Evolutionary conservation across 2,797 vertebrate species (phyloP).

Genomic region (Aphelocoma californica): DNA sequence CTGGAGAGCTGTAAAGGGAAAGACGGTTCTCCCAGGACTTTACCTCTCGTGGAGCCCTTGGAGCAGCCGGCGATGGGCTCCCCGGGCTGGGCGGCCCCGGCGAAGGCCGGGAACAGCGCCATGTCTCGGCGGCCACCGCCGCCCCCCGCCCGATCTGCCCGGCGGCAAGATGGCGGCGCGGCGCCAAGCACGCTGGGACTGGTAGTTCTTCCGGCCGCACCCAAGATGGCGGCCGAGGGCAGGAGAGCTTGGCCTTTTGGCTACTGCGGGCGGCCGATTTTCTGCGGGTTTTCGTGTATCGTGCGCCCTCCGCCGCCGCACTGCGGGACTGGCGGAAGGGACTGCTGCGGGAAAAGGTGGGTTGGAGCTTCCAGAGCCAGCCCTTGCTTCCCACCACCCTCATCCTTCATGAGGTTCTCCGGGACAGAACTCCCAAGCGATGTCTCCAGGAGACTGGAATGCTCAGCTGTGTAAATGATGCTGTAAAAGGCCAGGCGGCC

Average conservation of each 20-base stretch:
- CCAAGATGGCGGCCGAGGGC: not conserved
- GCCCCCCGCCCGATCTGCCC: not conserved
- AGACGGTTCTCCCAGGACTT: not conserved
- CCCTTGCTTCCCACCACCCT: not conserved
- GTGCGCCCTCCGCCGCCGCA: too few relatives aligned
- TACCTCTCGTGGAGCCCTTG: constrained; percentile 51
- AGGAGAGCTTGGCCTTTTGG: rapidly evolving
- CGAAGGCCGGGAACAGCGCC: constrained; percentile 74
- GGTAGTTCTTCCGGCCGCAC: not conserved
- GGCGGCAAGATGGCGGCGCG: constrained; percentile 19
- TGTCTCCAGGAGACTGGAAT: rapidly evolving
- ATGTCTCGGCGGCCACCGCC: not conserved
- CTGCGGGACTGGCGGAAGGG: not conserved
- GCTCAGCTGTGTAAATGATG: not conserved
- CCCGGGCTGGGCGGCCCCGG: not conserved
- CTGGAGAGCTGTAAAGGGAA: not conserved
- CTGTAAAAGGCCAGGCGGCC: not conserved
- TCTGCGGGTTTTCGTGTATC: rapidly evolving
- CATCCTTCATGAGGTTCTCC: rapidly evolving
- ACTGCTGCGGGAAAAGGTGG: too few relatives aligned
- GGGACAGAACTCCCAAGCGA: rapidly evolving
- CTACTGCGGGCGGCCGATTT: rapidly evolving
- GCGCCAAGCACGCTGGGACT: not conserved
- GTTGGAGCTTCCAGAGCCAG: not conserved
- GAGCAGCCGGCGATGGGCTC: not conserved